phyloP scores from a whole-genome alignment of 1,140 invertebrate species.

The Oncopeltus fasciatus region DNA sequence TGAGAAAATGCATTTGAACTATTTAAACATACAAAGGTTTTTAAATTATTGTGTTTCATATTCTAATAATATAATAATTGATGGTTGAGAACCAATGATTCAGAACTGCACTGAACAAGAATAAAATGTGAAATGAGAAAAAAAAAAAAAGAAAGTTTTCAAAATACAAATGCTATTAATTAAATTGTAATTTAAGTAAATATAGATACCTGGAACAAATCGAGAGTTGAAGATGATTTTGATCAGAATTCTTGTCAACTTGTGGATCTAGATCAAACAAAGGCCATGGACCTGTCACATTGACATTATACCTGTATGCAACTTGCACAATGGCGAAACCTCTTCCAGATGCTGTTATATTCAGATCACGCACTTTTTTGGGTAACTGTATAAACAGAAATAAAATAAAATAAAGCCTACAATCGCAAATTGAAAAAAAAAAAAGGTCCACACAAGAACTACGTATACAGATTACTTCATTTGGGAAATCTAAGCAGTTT shows the following conservation, averaged over 20 bases:
- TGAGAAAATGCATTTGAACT: too few relatives aligned
- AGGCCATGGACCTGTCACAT: slow-evolving; percentile 79
- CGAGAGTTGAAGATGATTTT: slow-evolving; percentile 69
- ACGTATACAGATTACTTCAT: background rate
- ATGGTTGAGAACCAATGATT: too few relatives aligned
- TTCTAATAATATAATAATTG: too few relatives aligned
- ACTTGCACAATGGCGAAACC: slow-evolving; percentile 76
- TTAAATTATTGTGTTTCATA: too few relatives aligned
- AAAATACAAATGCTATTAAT: too few relatives aligned
- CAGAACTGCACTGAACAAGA: too few relatives aligned
- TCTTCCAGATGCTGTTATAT: slow-evolving; percentile 56
- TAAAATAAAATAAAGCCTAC: background rate
- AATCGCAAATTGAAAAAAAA: background rate
- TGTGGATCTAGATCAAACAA: slow-evolving; percentile 78
- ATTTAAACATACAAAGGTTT: too few relatives aligned
- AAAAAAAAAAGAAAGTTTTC: too few relatives aligned
- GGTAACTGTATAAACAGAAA: slow-evolving; percentile 36
- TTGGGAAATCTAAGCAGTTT: background rate
- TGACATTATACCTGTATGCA: slow-evolving; percentile 68
- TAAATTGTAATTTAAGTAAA: too few relatives aligned
- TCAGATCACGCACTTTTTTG: slow-evolving; percentile 36
- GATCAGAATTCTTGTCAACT: slow-evolving; percentile 69
- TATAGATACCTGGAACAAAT: slow-evolving; percentile 66
- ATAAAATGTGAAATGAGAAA: too few relatives aligned
- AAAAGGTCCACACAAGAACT: background rate